Evolutionary conservation across 1,140 invertebrate genomes (phyloP).

Genomic region (Cydia fagiglandana): DNA sequence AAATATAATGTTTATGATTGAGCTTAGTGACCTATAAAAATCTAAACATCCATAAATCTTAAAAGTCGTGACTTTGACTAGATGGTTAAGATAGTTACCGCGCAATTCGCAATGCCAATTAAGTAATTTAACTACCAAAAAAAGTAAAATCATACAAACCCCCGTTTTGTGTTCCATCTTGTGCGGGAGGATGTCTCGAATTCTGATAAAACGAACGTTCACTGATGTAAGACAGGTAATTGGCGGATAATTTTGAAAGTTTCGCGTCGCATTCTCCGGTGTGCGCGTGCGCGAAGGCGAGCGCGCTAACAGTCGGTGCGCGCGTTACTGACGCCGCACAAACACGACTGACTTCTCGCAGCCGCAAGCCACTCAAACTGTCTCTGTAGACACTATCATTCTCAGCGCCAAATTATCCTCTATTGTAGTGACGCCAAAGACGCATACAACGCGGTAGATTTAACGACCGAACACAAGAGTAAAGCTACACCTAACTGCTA

Average conservation of each 20-base stretch:
- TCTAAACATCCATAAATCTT: no score
- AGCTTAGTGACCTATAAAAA: no score
- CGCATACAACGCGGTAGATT: not conserved
- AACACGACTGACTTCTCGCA: slow-evolving; percentile 16
- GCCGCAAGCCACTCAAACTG: not conserved
- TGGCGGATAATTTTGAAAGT: slow-evolving; percentile 8
- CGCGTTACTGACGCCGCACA: slow-evolving; percentile 45
- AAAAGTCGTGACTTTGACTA: not conserved
- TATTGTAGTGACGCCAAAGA: not conserved
- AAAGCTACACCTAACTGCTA: not conserved
- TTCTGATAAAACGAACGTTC: not conserved
- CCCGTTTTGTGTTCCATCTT: slow-evolving; percentile 25
- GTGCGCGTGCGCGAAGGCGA: slow-evolving; percentile 45
- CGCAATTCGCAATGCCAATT: slow-evolving; percentile 30
- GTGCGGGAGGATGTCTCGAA: not conserved
- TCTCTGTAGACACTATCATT: slow-evolving; percentile 1
- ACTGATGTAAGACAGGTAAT: slow-evolving; percentile 14
- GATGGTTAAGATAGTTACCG: not conserved
- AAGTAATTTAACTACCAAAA: slow-evolving; percentile 4
- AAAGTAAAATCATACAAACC: slow-evolving; percentile 12
- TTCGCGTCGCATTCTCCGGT: slow-evolving; percentile 15
- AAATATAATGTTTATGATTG: no score
- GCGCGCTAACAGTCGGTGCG: slow-evolving; percentile 49
- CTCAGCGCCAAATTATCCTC: not conserved
- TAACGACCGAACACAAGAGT: not conserved